These are phyloP conservation scores for Orthonevra nobilis DNA, from an alignment of 2,888 invertebrate genomes.

Conservation along the genomic window DNA sequence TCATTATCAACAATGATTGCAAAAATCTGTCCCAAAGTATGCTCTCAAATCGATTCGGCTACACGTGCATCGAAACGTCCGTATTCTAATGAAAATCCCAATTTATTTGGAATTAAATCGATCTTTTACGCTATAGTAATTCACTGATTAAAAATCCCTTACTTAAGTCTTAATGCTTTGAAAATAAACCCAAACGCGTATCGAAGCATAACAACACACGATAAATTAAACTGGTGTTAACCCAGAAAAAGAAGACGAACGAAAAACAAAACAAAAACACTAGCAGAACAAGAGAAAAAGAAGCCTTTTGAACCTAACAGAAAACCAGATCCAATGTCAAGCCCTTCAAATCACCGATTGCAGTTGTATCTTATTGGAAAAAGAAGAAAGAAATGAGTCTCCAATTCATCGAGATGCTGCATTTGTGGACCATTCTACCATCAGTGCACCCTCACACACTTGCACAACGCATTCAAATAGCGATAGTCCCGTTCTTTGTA, in stretches of 20 bases:
- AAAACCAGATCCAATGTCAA: slow-evolving; percentile 58
- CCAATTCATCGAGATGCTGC: slow-evolving; percentile 8
- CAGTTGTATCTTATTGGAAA: slow-evolving; percentile 28
- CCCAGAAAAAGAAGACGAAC: slow-evolving; percentile 32
- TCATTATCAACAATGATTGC: background rate
- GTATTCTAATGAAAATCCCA: slow-evolving; percentile 42
- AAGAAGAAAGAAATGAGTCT: background rate
- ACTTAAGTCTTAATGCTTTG: slow-evolving; percentile 34
- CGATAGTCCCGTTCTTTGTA: slow-evolving; percentile 14
- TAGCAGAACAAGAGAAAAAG: background rate
- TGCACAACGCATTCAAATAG: slow-evolving; percentile 13
- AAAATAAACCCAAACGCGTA: slow-evolving; percentile 43
- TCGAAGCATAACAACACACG: slow-evolving; percentile 45
- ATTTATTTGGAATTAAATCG: slow-evolving; percentile 57
- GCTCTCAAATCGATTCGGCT: background rate
- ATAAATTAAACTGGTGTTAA: slow-evolving; percentile 57
- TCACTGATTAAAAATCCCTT: slow-evolving; percentile 42
- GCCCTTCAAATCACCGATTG: slow-evolving; percentile 47
- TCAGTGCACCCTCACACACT: slow-evolving; percentile 17
- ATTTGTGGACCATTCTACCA: slow-evolving; percentile 14
- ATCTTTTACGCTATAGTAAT: slow-evolving; percentile 53
- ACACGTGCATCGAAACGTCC: slow-evolving; percentile 5
- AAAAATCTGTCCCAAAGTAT: background rate
- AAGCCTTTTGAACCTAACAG: slow-evolving; percentile 23
- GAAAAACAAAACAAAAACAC: slow-evolving; percentile 19